Evolutionary conservation across 1,140 invertebrate species (phyloP).

Genomic region (Andrena cerasifolii): DNA sequence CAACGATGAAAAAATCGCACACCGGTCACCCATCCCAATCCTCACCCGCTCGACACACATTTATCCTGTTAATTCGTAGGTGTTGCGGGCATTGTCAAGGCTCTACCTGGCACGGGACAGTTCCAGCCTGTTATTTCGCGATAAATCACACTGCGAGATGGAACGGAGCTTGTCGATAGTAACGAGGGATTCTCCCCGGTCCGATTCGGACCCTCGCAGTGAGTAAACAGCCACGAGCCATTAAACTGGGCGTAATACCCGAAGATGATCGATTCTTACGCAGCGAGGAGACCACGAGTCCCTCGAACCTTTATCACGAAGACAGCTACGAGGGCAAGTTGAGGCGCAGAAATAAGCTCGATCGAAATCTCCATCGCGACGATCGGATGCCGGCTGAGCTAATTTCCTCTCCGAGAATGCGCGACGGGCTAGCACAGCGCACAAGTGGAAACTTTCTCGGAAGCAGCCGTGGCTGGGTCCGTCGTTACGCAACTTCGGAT

Average conservation of each 20-base stretch:
- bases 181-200: conserved; percentile 45
- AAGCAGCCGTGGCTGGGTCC: background rate
- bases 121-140: conserved; percentile 71
- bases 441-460: conserved; percentile 3
- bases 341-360: too few species aligned
- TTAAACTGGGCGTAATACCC: conserved; percentile 57
- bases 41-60: conserved; percentile 24
- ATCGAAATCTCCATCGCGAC: too few species aligned
- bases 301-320: background rate
- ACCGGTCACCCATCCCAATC: conserved; percentile 19
- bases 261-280: conserved; percentile 64
- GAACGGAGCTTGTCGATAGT: conserved; percentile 54
- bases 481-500: conserved; percentile 4
- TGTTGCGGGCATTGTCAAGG: conserved; percentile 61
- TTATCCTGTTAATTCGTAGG: conserved; percentile 67
- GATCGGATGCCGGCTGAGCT: too few species aligned
- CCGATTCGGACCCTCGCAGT: conserved; percentile 23
- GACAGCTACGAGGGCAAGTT: background rate
- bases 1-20: conserved; percentile 37
- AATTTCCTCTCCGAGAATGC: too few species aligned
- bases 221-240: conserved; percentile 58
- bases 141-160: conserved; percentile 71
- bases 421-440: too few species aligned
- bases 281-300: conserved; percentile 29
- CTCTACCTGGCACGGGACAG: conserved; percentile 63